Evolutionary conservation across 2,888 invertebrate species (phyloP).

Genomic region (Panopea generosa): DNA sequence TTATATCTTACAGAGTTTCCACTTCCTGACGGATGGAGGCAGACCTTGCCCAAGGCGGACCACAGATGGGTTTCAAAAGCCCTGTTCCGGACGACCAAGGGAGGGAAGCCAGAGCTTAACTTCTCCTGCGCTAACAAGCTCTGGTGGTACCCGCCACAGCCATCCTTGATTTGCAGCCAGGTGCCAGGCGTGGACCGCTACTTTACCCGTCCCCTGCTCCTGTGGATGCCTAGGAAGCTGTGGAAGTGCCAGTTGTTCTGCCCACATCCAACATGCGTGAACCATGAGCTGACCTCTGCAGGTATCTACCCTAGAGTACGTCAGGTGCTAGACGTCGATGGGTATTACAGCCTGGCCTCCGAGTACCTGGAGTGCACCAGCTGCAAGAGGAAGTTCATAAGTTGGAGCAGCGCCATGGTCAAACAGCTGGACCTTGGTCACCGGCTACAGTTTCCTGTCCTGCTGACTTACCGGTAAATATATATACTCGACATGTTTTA

Average conservation of each 20-base stretch:
- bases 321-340: slow-evolving; percentile 59
- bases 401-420: too few species aligned
- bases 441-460: slow-evolving; percentile 52
- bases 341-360: slow-evolving; percentile 49
- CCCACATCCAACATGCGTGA: slow-evolving; percentile 18
- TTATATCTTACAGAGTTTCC: slow-evolving; percentile 2
- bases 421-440: slow-evolving; percentile 57
- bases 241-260: slow-evolving; percentile 3
- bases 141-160: slow-evolving; percentile 57
- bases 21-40: slow-evolving; percentile 46
- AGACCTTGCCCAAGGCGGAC: slow-evolving; percentile 36
- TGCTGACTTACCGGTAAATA: too few species aligned
- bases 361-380: slow-evolving; percentile 55
- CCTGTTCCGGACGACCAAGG: too few species aligned
- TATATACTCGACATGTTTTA: too few species aligned
- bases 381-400: slow-evolving; percentile 49
- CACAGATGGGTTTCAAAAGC: slow-evolving; percentile 52
- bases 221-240: slow-evolving; percentile 46
- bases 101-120: too few species aligned
- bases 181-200: slow-evolving; percentile 3
- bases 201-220: slow-evolving; percentile 37
- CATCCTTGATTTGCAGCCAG: too few species aligned
- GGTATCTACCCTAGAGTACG: slow-evolving; percentile 47
- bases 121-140: slow-evolving; percentile 15
- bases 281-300: slow-evolving; percentile 13